These are phyloP conservation scores for Furcifer pardalis DNA, from an alignment of 2,797 vertebrate genomes.

Conservation along the genomic window DNA sequence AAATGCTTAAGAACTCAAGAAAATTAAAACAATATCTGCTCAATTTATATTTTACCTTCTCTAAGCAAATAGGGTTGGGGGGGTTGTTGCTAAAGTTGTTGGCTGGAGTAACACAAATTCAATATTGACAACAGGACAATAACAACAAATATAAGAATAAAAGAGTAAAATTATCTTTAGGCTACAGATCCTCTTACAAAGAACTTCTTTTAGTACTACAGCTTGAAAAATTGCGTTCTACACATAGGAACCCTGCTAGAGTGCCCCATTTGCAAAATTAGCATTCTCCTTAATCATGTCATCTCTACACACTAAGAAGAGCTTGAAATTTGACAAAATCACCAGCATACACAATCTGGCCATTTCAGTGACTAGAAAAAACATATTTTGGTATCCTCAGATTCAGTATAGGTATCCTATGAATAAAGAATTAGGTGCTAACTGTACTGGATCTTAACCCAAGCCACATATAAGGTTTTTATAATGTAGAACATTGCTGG, in stretches of 20 bases:
- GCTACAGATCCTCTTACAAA: neutral
- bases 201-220: neutral
- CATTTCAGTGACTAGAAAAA: neutral
- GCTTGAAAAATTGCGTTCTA: neutral
- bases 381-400: neutral
- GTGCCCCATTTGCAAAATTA: too few relatives aligned
- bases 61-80: too few relatives aligned
- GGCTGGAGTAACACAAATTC: neutral
- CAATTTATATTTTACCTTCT: neutral
- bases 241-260: too few relatives aligned
- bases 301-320: neutral
- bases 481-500: neutral
- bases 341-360: neutral
- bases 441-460: neutral
- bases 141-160: constrained; percentile 2
- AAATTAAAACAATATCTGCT: too few relatives aligned
- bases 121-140: neutral
- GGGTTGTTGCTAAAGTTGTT: neutral
- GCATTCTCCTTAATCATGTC: neutral
- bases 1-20: neutral
- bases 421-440: neutral
- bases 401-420: too few relatives aligned
- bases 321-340: neutral
- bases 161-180: neutral
- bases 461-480: neutral